A percentile compares a stretch with the other conserved stretches of the same genome.
phyloP scores from a whole-genome alignment of 2,113 vertebrate genomes.

The Sorex araneus region DNA sequence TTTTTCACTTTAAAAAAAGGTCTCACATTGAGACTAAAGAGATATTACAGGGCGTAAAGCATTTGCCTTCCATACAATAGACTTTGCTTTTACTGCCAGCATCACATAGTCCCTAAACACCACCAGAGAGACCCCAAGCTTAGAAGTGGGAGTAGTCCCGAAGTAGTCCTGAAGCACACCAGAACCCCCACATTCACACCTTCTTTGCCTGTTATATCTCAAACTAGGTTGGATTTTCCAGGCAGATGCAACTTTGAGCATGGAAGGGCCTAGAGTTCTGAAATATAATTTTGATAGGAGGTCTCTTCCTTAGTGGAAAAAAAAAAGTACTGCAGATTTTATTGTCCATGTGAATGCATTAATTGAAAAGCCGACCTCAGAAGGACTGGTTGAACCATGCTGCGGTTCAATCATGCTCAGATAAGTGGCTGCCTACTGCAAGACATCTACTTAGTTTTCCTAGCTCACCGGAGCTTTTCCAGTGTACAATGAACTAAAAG shows the following conservation, averaged over 20 bases:
- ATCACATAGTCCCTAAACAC: too few relatives aligned
- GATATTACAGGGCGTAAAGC: too few relatives aligned
- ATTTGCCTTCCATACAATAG: too few relatives aligned
- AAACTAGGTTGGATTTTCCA: constrained; percentile 5
- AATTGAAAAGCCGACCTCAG: constrained; percentile 75
- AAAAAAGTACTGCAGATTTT: constrained; percentile 42
- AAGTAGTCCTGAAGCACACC: too few relatives aligned
- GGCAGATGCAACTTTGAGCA: constrained; percentile 35
- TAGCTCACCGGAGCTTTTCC: not conserved
- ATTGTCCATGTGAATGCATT: constrained; percentile 64
- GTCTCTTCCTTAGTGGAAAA: constrained; percentile 54
- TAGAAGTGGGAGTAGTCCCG: too few relatives aligned
- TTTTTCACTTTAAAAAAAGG: constrained; percentile 35
- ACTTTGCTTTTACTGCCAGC: too few relatives aligned
- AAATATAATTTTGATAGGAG: constrained; percentile 38
- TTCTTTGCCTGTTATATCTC: not conserved
- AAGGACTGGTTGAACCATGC: constrained; percentile 61
- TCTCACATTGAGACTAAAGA: not conserved
- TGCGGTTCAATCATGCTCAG: constrained; percentile 45
- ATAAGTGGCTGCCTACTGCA: constrained; percentile 53
- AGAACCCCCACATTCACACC: not conserved
- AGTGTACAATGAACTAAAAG: constrained; percentile 46
- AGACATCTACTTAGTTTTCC: constrained; percentile 50
- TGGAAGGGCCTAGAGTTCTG: not conserved
- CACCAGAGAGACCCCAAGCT: too few relatives aligned